Conservation (phyloP, 2,888 invertebrate species). For the Cantharis lateralis region DNA sequence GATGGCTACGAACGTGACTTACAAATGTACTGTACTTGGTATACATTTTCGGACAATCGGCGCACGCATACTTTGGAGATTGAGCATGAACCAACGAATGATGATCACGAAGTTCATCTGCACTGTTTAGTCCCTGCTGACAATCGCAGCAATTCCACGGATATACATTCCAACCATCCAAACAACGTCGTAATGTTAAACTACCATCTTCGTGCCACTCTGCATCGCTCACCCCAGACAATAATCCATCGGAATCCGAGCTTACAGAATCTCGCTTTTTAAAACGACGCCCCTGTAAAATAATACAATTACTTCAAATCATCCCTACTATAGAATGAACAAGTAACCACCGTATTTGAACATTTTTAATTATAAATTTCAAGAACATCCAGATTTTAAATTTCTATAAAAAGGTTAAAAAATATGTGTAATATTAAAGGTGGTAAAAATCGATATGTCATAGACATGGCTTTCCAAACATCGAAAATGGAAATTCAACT, state of each 20-base stretch:
- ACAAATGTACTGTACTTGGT: conserved; percentile 67
- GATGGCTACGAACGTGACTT: conserved; percentile 67
- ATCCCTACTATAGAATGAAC: neutral
- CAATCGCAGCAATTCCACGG: conserved; percentile 62
- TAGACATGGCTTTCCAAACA: too few species aligned
- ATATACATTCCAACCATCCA: conserved; percentile 56
- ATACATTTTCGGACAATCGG: conserved; percentile 68
- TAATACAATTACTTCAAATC: neutral
- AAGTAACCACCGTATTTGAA: neutral
- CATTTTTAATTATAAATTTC: neutral
- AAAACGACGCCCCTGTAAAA: conserved; percentile 8
- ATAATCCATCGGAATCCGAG: conserved; percentile 29
- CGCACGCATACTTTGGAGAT: conserved; percentile 67
- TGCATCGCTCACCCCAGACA: conserved; percentile 40
- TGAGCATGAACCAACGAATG: conserved; percentile 66
- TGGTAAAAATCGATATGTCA: too few species aligned
- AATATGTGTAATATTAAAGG: too few species aligned
- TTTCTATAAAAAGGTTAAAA: too few species aligned
- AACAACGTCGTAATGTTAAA: conserved; percentile 43
- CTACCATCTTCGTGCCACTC: conserved; percentile 51
- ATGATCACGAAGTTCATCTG: conserved; percentile 63
- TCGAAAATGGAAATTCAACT: too few species aligned
- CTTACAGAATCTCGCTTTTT: conserved; percentile 23
- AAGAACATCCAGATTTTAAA: neutral
- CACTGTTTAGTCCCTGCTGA: conserved; percentile 55